These are phyloP conservation scores for Cladorhizidae sp. DNA, from an alignment of 37 sponge, comb jelly and placozoan genomes.

Conservation along the genomic window DNA sequence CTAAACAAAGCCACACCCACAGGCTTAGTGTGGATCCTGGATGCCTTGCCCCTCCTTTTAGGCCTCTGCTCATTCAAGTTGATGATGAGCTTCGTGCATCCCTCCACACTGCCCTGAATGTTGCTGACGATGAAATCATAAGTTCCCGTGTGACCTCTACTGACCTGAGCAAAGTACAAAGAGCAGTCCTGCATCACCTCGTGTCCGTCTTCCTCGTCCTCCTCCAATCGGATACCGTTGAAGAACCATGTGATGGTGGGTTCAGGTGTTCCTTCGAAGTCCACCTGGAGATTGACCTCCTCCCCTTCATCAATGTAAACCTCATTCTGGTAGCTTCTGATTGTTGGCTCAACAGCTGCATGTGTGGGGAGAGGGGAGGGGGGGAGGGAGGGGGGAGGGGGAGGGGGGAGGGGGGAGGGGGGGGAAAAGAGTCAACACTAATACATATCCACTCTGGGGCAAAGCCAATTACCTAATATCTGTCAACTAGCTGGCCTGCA, in stretches of 20 bases:
- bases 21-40: slow-evolving; percentile 3
- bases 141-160: slow-evolving; percentile 14
- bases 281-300: slow-evolving; percentile 20
- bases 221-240: slow-evolving; percentile 18
- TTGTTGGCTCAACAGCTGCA: slow-evolving; percentile 11
- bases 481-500: too few species aligned
- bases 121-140: slow-evolving; percentile 47
- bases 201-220: slow-evolving; percentile 4
- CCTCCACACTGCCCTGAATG: slow-evolving; percentile 27
- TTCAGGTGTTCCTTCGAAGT: slow-evolving; percentile 17
- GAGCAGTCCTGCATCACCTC: slow-evolving; percentile 9
- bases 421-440: too few species aligned
- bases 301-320: slow-evolving; percentile 17
- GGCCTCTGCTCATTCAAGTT: slow-evolving; percentile 4
- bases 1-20: slow-evolving; percentile 23
- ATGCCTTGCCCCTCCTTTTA: not conserved
- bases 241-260: slow-evolving; percentile 37
- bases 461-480: too few species aligned
- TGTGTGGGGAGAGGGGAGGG: too few species aligned
- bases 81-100: slow-evolving; percentile 24
- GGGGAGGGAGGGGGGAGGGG: too few species aligned
- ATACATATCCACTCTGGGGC: too few species aligned
- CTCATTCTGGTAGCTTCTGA: slow-evolving; percentile 10
- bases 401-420: too few species aligned
- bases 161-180: not conserved